Percentiles rank a stretch among this genome's conserved stretches.
These are phyloP conservation scores for Diabrotica undecimpunctata DNA, from an alignment of 1,140 invertebrate species.

Conservation along the genomic window DNA sequence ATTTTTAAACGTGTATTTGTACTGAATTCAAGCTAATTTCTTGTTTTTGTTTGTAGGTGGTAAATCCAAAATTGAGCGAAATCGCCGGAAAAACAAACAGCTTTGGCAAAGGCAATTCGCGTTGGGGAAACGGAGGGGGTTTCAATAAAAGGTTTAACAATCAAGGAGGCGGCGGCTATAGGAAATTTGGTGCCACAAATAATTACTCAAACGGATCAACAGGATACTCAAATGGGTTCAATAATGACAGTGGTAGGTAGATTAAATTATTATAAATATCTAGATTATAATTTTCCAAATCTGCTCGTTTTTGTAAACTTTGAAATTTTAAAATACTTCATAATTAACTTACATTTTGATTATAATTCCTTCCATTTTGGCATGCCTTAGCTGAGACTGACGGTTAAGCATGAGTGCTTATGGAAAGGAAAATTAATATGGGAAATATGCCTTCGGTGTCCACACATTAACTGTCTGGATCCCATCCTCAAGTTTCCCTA, in stretches of 20 bases:
- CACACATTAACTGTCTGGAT: conserved; percentile 51
- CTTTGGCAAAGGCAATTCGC: conserved; percentile 13
- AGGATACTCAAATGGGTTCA: neutral
- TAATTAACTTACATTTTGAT: too few species aligned
- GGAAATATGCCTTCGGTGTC: conserved; percentile 72
- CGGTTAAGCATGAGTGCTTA: conserved; percentile 67
- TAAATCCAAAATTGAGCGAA: conserved; percentile 24
- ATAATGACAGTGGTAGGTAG: too few species aligned
- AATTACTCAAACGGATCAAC: neutral
- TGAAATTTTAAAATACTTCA: too few species aligned
- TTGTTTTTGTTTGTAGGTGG: conserved; percentile 16
- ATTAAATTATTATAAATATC: too few species aligned
- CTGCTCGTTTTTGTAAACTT: too few species aligned
- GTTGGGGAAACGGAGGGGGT: conserved; percentile 17
- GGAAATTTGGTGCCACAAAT: neutral
- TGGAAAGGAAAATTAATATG: conserved; percentile 60
- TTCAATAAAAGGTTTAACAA: conserved; percentile 5
- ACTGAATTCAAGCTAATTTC: neutral
- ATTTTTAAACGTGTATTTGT: neutral
- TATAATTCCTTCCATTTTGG: conserved; percentile 61
- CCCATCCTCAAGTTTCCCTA: conserved; percentile 24
- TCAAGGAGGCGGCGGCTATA: neutral
- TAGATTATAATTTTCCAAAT: too few species aligned
- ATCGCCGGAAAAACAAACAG: conserved; percentile 17
- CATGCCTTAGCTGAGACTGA: conserved; percentile 61